Evolutionary conservation across 2,113 vertebrate species (phyloP), one percentile per base, ranked within the genome.

Genomic region (Anolis sagrei): DNA sequence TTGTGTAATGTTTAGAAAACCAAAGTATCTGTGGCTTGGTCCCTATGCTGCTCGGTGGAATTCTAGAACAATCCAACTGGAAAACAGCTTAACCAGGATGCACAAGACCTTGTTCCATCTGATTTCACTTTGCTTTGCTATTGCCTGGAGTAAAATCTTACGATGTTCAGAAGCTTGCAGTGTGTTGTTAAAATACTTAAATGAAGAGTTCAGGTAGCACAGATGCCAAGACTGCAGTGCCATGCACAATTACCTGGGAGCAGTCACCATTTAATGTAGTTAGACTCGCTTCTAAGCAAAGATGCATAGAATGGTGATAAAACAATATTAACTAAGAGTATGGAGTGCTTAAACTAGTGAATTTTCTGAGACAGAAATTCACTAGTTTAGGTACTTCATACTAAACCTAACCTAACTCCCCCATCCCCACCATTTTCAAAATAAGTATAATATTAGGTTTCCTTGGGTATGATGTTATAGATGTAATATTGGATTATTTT

Each of bases 41-140:
- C 66, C 32, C 36, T 80, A 9, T 48, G 29, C 61, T 14, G n/a
- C 16, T 16, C 34, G 39, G 13, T 79, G 34, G 36, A 66, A 39
- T 80, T 36, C 23, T 66, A 80, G 11, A 66, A 80, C 61, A 29
- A n/a, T 80, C 36, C 23, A 27, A 62, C 3, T 25, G 32, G 54
- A 62, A 79, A 79, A 36, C 77, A 79, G 21, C 34, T 36, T 79
- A 79, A 79, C 77, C 19, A 66, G 61, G 36, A 66, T 44, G 36
- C 64, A 2, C 1, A n/a, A n/a, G 61, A 49, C 11, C 25, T 29
- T 39, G 21, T 79, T 66, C 61, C 61, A 44, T 79, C 58, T 18
- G 36, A 79, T 79, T 44, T 79, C 77, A 79, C 58, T 64, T 79
- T 44, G 58, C 61, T 8, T 66, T 79, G 32, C 18, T 61, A 25